Evolutionary conservation across 2,888 invertebrate species (phyloP).

Genomic region (Stictocephala bisonia): DNA sequence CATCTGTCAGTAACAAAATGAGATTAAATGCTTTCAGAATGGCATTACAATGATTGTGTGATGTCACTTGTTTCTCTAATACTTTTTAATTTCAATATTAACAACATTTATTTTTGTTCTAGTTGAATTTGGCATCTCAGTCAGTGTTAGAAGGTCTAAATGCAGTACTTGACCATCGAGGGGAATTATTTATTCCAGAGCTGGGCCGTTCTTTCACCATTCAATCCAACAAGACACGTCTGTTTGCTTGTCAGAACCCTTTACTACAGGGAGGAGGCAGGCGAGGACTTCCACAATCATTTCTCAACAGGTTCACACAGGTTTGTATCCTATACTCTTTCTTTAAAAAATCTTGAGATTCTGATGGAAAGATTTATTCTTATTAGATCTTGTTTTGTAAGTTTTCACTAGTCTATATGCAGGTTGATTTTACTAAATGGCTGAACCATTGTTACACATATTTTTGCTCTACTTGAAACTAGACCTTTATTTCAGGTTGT

Average conservation of each 20-base stretch:
- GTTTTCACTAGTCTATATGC: constrained; percentile 1
- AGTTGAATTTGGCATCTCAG: constrained; percentile 96
- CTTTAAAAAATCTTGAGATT: no score
- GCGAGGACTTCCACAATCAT: constrained; percentile 95
- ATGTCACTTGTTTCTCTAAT: no score
- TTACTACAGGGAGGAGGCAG: constrained; percentile 95
- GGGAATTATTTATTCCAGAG: constrained; percentile 96
- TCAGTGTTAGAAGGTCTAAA: constrained; percentile 98
- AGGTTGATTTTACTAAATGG: constrained; percentile 28
- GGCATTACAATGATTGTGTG: no score
- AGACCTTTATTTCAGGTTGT: no score
- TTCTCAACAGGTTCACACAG: constrained; percentile 96
- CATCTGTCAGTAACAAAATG: no score
- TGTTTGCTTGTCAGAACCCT: constrained; percentile 99
- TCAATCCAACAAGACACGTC: constrained; percentile 75
- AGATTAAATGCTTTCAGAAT: no score
- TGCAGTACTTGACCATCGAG: constrained; percentile 97
- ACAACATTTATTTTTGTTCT: no score
- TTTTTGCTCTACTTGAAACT: no score
- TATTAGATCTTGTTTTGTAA: no score
- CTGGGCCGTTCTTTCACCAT: constrained; percentile 87
- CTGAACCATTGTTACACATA: no score
- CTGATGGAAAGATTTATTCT: no score
- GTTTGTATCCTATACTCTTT: constrained; percentile 65
- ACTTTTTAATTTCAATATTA: no score